Evolutionary conservation across 1,140 invertebrate genomes (phyloP).

Genomic region (Drosophila nasuta): DNA sequence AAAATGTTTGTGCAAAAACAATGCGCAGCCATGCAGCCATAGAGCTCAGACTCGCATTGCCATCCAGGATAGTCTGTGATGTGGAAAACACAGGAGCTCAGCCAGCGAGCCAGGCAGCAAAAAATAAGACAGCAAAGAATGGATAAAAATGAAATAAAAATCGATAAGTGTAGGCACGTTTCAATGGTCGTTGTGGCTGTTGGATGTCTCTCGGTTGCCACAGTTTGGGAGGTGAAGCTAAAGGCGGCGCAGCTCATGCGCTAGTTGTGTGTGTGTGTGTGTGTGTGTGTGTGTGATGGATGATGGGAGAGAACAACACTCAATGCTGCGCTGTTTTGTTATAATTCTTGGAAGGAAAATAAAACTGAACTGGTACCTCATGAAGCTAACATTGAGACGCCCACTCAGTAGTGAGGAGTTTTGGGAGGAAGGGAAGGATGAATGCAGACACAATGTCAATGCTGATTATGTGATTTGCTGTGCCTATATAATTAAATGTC

Average conservation of each 20-base stretch:
- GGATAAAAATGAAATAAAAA: conserved; percentile 83
- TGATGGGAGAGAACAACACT: conserved; percentile 13
- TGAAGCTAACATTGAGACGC: conserved; percentile 5
- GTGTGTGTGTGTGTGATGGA: background rate
- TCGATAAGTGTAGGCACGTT: conserved; percentile 79
- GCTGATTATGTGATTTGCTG: conserved; percentile 25
- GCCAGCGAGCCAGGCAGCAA: background rate
- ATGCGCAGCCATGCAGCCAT: conserved; percentile 27
- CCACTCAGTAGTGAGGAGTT: background rate
- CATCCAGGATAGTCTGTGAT: conserved; percentile 9
- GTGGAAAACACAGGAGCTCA: conserved; percentile 5
- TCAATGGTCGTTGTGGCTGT: conserved; percentile 45
- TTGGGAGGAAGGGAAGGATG: background rate
- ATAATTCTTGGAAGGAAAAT: conserved; percentile 52
- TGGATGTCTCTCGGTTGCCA: background rate
- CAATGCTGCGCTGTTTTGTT: conserved; percentile 46
- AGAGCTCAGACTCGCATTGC: background rate
- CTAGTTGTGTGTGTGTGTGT: background rate
- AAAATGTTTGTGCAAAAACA: conserved; percentile 76
- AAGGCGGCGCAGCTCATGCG: background rate
- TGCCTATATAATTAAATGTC: conserved; percentile 27
- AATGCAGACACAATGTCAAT: conserved; percentile 3
- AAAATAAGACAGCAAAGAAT: conserved; percentile 26
- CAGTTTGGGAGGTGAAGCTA: background rate
- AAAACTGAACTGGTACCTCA: conserved; percentile 58